Evolutionary conservation across 2,888 invertebrate species (phyloP), one percentile per base, ranked within the genome.

Genomic region (Eilema caniola): DNA sequence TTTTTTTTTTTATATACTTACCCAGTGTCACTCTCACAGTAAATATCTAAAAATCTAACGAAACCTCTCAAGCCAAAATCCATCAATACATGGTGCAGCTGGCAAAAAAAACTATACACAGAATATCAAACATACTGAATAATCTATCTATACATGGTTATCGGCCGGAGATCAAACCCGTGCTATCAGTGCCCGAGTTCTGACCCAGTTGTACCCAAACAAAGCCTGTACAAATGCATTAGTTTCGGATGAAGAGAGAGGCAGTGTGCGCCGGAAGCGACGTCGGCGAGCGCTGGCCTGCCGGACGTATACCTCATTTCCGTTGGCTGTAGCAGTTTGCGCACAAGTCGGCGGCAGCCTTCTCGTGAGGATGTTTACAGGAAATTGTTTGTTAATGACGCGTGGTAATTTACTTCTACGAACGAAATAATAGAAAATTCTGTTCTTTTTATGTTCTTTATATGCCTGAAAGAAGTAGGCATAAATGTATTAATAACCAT

Each of bases 231-330:
- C 82, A 77, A 82, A 77, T 62, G 77, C 66, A 80, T 77, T 83
- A 76, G 73, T 65, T 70, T 75, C 71, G 60, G 70, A 57, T 66
- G 69, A 74, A 67, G 75, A 47, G 74, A 70, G 76, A 69, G 77
- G 73, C 63, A 69, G 75, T 68, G 69, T 67, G 70, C 71, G 68
- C 77, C 82, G 88, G 89, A 87, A 83, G 83, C 76, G 73, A 76
- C 77, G 77, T 74, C 79, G 73, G 85, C 85, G 90, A 87, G 83
- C 77, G 72, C 71, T 75, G 83, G 81, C 84, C 85, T 83, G 86
- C 85, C 89, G 89, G 90, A 89, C 84, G 85, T 86, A 82, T 86
- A 89, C 89, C 89, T 90, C 88, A 89, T 91, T 90, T 91, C 91
- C 91, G 80, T 84, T 83, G 63, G 67, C 66, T 81, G 74, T 77